These are phyloP conservation scores for Ericerus pela DNA, from an alignment of 1,140 invertebrate genomes.

Conservation along the genomic window DNA sequence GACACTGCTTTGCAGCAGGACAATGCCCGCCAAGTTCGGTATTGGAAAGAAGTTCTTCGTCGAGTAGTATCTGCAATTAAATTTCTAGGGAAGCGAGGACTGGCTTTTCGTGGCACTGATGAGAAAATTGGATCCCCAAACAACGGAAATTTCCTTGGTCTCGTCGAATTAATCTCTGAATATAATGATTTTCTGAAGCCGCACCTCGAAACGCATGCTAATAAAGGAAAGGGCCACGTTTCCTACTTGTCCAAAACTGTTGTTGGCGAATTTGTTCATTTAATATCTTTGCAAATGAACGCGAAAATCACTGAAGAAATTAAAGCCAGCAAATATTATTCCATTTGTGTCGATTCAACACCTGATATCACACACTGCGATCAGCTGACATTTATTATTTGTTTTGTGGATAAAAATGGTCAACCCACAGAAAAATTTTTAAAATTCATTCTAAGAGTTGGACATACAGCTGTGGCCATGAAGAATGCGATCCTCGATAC, in stretches of 20 bases:
- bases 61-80: constrained; percentile 22
- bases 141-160: constrained; percentile 24
- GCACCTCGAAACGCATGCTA: constrained; percentile 19
- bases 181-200: too few relatives aligned
- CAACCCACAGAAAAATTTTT: constrained; percentile 13
- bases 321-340: constrained; percentile 30
- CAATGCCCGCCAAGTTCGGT: too few relatives aligned
- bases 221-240: constrained; percentile 17
- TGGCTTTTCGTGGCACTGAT: constrained; percentile 21
- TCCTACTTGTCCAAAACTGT: constrained; percentile 19
- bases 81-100: constrained; percentile 19
- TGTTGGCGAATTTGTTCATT: constrained; percentile 20
- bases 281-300: constrained; percentile 21
- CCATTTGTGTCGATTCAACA: constrained; percentile 19
- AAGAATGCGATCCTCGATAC: constrained; percentile 1
- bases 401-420: constrained; percentile 16
- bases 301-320: constrained; percentile 23
- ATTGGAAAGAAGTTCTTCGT: constrained; percentile 21
- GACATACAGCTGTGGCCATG: constrained; percentile 14
- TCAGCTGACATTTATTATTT: constrained; percentile 16
- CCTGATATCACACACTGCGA: constrained; percentile 13
- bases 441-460: background rate
- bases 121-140: constrained; percentile 19
- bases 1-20: too few relatives aligned
- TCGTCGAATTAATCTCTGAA: too few relatives aligned